phyloP scores from a whole-genome alignment of 37 sponge, comb jelly and placozoan species.

The Ephydatia muelleri region DNA sequence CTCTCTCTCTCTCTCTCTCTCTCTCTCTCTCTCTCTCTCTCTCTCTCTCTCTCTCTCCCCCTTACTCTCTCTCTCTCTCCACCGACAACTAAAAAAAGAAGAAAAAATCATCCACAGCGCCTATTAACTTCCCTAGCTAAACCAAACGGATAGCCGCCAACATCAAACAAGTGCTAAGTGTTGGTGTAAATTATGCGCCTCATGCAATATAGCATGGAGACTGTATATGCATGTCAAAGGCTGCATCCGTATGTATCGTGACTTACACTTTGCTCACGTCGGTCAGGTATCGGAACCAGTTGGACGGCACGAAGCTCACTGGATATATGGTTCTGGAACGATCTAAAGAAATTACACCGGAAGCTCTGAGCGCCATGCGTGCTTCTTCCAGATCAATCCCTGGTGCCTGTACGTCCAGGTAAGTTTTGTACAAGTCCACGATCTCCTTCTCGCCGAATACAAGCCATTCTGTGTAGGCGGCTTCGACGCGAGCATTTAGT shows the following conservation, averaged over 20 bases:
- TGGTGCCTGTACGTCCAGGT: conserved; percentile 45
- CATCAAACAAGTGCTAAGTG: no score
- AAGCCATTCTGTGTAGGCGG: conserved; percentile 61
- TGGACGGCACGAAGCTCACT: conserved; percentile 47
- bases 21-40: no score
- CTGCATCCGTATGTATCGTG: background rate
- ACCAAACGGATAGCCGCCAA: no score
- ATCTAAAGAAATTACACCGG: conserved; percentile 57
- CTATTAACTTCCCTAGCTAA: no score
- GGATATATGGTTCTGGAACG: conserved; percentile 60
- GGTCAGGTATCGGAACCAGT: conserved; percentile 64
- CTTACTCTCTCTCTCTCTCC: no score
- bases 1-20: no score
- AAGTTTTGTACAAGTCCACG: conserved; percentile 31
- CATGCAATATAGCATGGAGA: no score
- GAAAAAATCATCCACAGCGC: no score
- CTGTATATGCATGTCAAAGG: background rate
- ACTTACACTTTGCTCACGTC: conserved; percentile 30
- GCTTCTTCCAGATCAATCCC: conserved; percentile 46
- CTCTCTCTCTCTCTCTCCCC: no score
- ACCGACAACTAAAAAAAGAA: no score
- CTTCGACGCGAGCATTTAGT: conserved; percentile 44
- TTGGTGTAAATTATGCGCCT: no score
- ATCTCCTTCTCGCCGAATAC: conserved; percentile 60
- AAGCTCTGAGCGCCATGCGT: conserved; percentile 32